These are phyloP conservation scores for Chaetorhynchus papuensis DNA, from an alignment of 2,113 vertebrate species.

Conservation along the genomic window DNA sequence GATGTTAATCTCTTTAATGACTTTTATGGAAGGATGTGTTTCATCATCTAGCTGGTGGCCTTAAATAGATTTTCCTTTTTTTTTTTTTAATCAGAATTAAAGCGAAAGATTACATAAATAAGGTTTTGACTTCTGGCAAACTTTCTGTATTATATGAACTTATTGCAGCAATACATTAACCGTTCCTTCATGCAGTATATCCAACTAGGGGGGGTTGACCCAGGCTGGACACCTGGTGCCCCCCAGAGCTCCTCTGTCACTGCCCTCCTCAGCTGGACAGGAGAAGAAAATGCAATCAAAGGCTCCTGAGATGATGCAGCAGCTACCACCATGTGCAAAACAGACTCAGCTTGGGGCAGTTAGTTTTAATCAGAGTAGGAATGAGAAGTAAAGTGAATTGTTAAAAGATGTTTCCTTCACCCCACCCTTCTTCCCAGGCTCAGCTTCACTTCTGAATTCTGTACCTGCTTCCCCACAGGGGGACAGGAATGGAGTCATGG, in stretches of 20 bases:
- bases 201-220: accelerated
- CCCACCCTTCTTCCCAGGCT: background rate
- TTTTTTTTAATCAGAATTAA: background rate
- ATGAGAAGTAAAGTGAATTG: background rate
- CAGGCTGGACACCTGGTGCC: background rate
- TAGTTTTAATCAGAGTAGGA: background rate
- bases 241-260: background rate
- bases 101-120: background rate
- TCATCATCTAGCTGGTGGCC: background rate
- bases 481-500: background rate
- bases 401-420: background rate
- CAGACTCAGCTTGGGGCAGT: background rate
- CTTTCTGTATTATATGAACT: background rate
- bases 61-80: background rate
- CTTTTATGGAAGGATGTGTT: background rate
- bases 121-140: background rate
- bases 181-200: background rate
- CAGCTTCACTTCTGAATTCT: background rate
- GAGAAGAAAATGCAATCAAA: background rate
- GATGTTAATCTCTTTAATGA: background rate
- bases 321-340: background rate
- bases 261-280: background rate
- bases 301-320: background rate
- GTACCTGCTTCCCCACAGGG: background rate
- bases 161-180: background rate